Evolutionary conservation across 2,113 vertebrate genomes (phyloP), one percentile per base, ranked within the genome.

Genomic region (Otus sunia): DNA sequence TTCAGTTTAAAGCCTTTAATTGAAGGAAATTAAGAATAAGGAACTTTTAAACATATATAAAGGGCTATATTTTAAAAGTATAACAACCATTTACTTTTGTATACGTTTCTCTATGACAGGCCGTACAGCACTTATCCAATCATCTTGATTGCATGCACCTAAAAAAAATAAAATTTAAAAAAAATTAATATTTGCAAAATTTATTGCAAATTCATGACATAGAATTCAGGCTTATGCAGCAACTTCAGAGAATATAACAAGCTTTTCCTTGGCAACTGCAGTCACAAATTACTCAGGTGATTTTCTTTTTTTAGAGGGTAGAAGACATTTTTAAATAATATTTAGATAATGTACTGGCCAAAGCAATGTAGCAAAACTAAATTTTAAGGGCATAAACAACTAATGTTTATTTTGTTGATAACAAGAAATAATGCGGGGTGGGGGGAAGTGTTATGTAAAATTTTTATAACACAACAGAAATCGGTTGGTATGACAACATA

Each of bases 41-140:
- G 20, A 34, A 34, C 45, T 66, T 22, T 80, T 21, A 55, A 41
- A 37, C 14, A 23, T 15, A 53, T 20, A 25, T 22, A 78, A 80
- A 27, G 36, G n/a, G 6, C 9, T 55, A 4, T 26, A 32, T 80
- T 74, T 49, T 72, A 75, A 86, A 79, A 84, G 45, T 62, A 87
- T 53, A 83, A 36, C 34, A 4, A 76, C 18, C n/a, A 96, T 90
- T 99, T 98, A 99, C 99, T 99, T 99, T 94, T 99, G 99, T 98
- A 99, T 99, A 97, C 99, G 99, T 97, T 99, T 99, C 97, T 99
- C 99, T 95, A 99, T 99, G 64, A 99, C 99, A 8, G 99, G 99
- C 29, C 99, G 98, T 53, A 99, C 99, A 45, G 99, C 99, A 19
- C 97, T 99, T 94, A 99, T 99, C 99, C 99, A 99, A 73, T 99